Base-by-base conservation (phyloP, 2,797 vertebrate species). In the Triplophysa yarkandensis region DNA sequence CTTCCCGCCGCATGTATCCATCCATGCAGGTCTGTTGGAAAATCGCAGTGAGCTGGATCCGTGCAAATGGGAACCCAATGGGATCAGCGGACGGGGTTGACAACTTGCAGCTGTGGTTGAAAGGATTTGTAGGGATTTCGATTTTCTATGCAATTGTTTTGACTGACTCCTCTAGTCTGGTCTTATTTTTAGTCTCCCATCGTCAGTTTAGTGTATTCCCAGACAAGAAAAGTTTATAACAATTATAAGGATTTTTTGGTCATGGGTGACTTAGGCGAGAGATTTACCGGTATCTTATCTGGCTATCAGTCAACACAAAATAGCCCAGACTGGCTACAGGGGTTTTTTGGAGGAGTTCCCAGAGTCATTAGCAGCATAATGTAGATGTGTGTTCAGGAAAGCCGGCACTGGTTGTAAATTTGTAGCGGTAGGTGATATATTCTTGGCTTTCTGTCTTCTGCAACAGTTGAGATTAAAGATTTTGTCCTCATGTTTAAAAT, bases 291-390 rank as follows among this genome's bases (percentile, higher is more conserved):
- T 82, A 81, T 81, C 76, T 81, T 69, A 77, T 79, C 78, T 83
- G 83, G 80, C 78, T 70, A 78, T 82, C 82, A 25, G 62, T 74
- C 82, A 76, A 13, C 68, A 55, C 43, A 71, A 76, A 81, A 54
- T 73, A 79, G 64, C 58, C 82, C 71, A 79, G 63, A 80, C 80
- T 71, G 52, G 58, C 72, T 75, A 57, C 44, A 58, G 72, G 64
- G 72, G 77, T 72, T 16, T 71, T 77, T 81, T 84, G 79, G 83
- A 78, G 62, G 71, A 39, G 46, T 43, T 76, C 79, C 83, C 83
- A 72, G 76, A 73, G 60, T 79, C 58, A 82, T 85, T 83, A 76
- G 71, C 46, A 70, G 77, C 64, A 74, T 58, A 78, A 75, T 72
- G 67, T 70, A 44, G 70, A 39, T 68, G 57, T 55, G 61, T 67